Conservation (phyloP, 1,140 invertebrate genomes). For the Drosophila lacteicornis region DNA sequence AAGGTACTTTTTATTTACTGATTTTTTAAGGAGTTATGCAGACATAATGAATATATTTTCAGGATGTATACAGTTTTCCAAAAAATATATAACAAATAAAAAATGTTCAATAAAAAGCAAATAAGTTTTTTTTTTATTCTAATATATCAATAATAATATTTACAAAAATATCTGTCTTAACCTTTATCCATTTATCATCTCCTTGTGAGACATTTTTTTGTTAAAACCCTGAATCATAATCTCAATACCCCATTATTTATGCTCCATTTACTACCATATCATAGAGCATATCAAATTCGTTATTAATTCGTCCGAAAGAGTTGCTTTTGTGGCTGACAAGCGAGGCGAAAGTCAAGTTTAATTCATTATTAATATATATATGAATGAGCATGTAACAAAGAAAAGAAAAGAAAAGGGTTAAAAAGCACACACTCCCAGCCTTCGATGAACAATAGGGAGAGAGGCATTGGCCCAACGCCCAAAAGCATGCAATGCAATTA, state of each 20-base stretch:
- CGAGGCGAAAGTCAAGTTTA: constrained; percentile 81
- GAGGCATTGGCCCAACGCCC: constrained; percentile 31
- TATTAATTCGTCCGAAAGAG: not conserved
- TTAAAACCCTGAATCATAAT: not conserved
- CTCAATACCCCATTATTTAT: not conserved
- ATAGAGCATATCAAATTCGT: constrained; percentile 20
- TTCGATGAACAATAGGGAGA: constrained; percentile 12
- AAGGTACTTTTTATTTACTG: not conserved
- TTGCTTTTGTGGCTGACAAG: constrained; percentile 53
- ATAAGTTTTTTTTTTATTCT: no score
- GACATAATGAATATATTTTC: not conserved
- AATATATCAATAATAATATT: no score
- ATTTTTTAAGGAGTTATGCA: not conserved
- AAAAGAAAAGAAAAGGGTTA: constrained; percentile 44
- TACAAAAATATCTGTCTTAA: no score
- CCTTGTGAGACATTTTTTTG: not conserved
- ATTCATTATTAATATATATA: constrained; percentile 76
- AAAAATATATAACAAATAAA: not conserved
- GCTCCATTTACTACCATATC: not conserved
- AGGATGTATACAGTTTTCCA: not conserved
- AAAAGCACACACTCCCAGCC: constrained; percentile 13
- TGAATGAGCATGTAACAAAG: constrained; percentile 5
- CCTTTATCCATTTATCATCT: no score
- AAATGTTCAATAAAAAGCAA: no score
- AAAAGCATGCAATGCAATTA: constrained; percentile 81